Evolutionary conservation across 2,113 vertebrate species (phyloP).

Genomic region (rabbit (Oryctolagus cuniculus)): DNA sequence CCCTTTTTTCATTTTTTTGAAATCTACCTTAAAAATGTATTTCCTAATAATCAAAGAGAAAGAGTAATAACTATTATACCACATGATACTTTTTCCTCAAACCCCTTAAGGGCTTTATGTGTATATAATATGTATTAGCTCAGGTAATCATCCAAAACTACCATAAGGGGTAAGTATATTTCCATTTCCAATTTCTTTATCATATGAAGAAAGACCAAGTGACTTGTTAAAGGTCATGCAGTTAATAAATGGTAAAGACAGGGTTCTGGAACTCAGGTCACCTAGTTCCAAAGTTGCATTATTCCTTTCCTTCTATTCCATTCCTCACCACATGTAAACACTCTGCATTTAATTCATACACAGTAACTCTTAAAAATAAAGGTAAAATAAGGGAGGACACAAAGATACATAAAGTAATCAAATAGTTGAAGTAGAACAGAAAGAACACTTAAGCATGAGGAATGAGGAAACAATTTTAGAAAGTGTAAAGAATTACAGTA

Average conservation of each 20-base stretch:
- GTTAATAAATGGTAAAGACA: not conserved
- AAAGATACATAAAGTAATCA: too few species aligned
- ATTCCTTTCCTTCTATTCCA: not conserved
- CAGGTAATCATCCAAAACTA: not conserved
- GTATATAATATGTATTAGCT: not conserved
- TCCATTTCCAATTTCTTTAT: not conserved
- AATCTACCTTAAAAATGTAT: not conserved
- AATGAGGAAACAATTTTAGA: conserved; percentile 6
- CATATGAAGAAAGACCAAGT: not conserved
- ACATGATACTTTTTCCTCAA: not conserved
- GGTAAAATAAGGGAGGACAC: not conserved
- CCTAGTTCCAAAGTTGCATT: not conserved
- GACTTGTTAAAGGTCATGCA: not conserved
- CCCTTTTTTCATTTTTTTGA: not conserved
- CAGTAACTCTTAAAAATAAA: not conserved
- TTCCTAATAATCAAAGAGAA: not conserved
- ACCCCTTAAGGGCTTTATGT: not conserved
- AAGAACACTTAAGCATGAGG: not conserved
- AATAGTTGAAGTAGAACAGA: not conserved
- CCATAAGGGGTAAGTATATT: not conserved
- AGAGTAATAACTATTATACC: not conserved
- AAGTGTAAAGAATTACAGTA: not conserved
- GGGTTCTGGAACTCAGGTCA: not conserved
- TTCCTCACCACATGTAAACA: not conserved
- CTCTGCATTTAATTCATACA: not conserved